A percentile compares a stretch with the other conserved stretches of the same genome.
Evolutionary conservation across 2,797 vertebrate genomes (phyloP).

Genomic region (Pempheris klunzingeri): DNA sequence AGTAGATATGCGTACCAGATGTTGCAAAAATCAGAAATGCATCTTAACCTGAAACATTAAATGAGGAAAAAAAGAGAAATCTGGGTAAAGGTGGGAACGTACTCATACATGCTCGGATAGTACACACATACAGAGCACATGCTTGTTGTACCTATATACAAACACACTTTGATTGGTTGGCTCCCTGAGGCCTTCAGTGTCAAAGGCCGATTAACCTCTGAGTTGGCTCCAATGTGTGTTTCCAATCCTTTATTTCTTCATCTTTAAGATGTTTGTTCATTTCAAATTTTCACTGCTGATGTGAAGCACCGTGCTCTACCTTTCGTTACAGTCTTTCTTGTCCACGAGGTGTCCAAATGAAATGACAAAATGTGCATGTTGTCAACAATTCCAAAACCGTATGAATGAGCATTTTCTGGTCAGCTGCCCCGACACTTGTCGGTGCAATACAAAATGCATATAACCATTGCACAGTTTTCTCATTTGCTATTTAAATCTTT

Average conservation of each 20-base stretch:
- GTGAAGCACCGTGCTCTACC: neutral
- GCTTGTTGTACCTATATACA: neutral
- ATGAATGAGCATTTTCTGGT: neutral
- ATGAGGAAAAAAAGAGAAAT: conserved; percentile 41
- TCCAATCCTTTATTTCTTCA: conserved; percentile 23
- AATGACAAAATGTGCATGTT: neutral
- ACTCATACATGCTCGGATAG: neutral
- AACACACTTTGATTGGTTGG: conserved; percentile 18
- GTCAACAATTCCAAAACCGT: neutral
- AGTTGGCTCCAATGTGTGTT: conserved; percentile 6
- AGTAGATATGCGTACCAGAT: neutral
- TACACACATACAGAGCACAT: neutral
- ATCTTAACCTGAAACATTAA: conserved; percentile 5
- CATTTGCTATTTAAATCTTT: neutral
- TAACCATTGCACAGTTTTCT: neutral
- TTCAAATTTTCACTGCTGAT: neutral
- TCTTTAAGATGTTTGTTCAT: neutral
- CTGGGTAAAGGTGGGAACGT: neutral
- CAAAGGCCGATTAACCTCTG: conserved; percentile 33
- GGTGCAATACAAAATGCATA: neutral
- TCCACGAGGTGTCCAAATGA: neutral
- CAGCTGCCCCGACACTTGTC: neutral
- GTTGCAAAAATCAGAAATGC: neutral
- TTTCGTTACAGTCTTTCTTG: conserved; percentile 4
- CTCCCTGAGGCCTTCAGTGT: conserved; percentile 19